Conservation (phyloP, 2,113 vertebrate species). For the Dunckerocampus dactyliophorus region DNA sequence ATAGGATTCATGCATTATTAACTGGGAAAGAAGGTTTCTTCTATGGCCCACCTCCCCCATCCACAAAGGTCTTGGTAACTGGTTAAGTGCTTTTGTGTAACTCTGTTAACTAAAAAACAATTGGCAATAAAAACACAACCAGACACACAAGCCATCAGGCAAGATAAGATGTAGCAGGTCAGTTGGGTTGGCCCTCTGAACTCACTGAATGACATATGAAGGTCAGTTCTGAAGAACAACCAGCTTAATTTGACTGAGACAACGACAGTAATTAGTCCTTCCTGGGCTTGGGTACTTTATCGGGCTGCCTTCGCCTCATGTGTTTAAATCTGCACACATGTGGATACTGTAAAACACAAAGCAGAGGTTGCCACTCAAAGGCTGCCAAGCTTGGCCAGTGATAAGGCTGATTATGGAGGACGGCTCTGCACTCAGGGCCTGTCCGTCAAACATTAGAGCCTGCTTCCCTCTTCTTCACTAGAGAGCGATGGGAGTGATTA, state of each 20-base stretch:
- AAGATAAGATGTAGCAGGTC: no score
- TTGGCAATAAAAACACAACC: no score
- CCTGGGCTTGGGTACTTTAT: constrained; percentile 24
- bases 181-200: not conserved
- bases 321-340: constrained; percentile 7
- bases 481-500: constrained; percentile 50
- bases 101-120: no score
- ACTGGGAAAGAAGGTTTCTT: not conserved
- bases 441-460: constrained; percentile 63
- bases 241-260: constrained; percentile 25
- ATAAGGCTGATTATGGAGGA: constrained; percentile 60
- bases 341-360: not conserved
- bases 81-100: not conserved
- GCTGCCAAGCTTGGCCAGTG: constrained; percentile 42
- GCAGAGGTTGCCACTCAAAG: constrained; percentile 57
- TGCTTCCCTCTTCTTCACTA: constrained; percentile 44
- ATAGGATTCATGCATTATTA: not conserved
- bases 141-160: no score
- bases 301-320: constrained; percentile 6
- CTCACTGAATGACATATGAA: constrained; percentile 21
- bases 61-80: not conserved
- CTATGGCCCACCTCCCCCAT: not conserved
- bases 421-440: constrained; percentile 61
- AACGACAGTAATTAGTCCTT: constrained; percentile 30
- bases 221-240: constrained; percentile 26